phyloP scores from a whole-genome alignment of 2,888 invertebrate species.

The Orthonychiurus folsomi region DNA sequence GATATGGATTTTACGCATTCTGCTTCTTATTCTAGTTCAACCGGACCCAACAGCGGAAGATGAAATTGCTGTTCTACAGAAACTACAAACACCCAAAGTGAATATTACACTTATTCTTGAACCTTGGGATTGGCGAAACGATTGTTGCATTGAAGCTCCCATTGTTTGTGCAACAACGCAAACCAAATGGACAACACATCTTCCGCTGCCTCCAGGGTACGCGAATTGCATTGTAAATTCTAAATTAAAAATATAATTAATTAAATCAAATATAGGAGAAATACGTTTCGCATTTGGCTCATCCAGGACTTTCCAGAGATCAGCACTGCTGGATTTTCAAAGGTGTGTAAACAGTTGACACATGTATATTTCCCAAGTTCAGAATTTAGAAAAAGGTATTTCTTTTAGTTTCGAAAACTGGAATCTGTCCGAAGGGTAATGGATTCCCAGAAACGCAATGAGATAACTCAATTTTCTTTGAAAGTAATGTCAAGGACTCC shows the following conservation, averaged over 20 bases:
- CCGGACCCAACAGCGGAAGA: constrained; percentile 9
- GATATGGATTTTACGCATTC: too few species aligned
- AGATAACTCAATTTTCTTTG: neutral
- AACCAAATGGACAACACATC: constrained; percentile 17
- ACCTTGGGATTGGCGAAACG: constrained; percentile 27
- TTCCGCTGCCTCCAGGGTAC: constrained; percentile 24
- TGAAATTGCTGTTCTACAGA: neutral
- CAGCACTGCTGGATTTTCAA: neutral
- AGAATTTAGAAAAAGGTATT: too few species aligned
- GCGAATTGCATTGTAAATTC: too few species aligned
- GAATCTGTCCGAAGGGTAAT: neutral
- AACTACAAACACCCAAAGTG: neutral
- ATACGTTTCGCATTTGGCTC: constrained; percentile 24
- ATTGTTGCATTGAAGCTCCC: constrained; percentile 11
- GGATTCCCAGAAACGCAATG: constrained; percentile 6
- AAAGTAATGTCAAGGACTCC: constrained; percentile 22
- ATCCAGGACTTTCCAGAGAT: constrained; percentile 10
- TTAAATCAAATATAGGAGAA: constrained; percentile 14
- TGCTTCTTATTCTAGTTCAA: neutral
- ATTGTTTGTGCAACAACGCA: constrained; percentile 14
- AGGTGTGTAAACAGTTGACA: neutral
- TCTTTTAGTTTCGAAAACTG: neutral
- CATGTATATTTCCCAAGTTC: too few species aligned
- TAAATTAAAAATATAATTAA: too few species aligned
- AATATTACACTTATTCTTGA: constrained; percentile 17